A percentile compares a stretch with the other conserved stretches of the same genome.
Evolutionary conservation across 2,113 vertebrate species (phyloP).

Genomic region (Alaudala cheleensis): DNA sequence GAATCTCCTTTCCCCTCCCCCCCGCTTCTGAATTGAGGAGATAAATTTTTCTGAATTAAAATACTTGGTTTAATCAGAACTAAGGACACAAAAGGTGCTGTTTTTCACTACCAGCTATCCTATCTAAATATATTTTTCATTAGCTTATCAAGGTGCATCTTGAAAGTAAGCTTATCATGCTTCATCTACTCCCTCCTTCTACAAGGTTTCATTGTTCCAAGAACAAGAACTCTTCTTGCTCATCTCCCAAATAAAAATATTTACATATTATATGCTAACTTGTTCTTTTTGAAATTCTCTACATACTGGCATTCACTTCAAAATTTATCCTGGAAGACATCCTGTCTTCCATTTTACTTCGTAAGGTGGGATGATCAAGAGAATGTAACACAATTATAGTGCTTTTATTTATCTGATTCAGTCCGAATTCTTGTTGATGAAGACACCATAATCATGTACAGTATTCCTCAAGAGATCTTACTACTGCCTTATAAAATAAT

Average conservation of each 20-base stretch:
- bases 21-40: neutral
- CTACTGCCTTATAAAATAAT: neutral
- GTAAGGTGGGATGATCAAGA: neutral
- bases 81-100: neutral
- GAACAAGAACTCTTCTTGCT: neutral
- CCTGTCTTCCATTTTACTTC: neutral
- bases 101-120: neutral
- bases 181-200: neutral
- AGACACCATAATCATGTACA: neutral
- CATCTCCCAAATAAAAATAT: neutral
- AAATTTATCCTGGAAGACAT: neutral
- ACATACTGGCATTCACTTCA: neutral
- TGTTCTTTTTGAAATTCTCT: neutral
- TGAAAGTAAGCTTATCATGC: neutral
- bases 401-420: neutral
- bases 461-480: neutral
- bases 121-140: neutral
- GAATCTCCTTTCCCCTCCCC: neutral
- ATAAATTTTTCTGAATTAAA: neutral
- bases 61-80: neutral
- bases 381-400: neutral
- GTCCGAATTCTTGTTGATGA: neutral
- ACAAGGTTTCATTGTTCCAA: neutral
- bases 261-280: neutral
- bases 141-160: neutral